phyloP scores from a whole-genome alignment of 2,888 invertebrate genomes.

The Oxystoma pomonae region DNA sequence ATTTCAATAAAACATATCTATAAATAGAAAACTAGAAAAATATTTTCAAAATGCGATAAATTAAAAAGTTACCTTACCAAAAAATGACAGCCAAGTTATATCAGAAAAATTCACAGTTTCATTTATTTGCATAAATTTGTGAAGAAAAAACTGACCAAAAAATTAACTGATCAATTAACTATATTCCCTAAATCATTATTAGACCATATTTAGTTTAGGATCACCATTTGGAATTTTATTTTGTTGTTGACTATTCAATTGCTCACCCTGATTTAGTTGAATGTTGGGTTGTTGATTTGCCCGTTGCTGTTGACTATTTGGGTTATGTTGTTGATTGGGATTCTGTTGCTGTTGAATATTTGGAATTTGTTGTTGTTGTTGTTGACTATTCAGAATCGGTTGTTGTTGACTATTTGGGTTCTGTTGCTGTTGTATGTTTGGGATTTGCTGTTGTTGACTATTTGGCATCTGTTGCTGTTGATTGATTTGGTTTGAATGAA shows the following conservation, averaged over 20 bases:
- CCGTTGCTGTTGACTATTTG: neutral
- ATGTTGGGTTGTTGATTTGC: constrained; percentile 3
- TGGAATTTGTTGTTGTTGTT: constrained; percentile 7
- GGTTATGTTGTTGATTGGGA: constrained; percentile 6
- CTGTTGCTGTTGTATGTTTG: constrained; percentile 6
- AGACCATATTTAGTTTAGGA: constrained; percentile 1
- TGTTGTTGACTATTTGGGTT: constrained; percentile 4
- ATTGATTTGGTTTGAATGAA: constrained; percentile 14
- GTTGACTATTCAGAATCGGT: constrained; percentile 8
- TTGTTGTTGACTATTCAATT: neutral
- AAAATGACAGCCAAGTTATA: too few relatives aligned
- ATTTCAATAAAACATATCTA: too few relatives aligned
- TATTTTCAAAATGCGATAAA: too few relatives aligned
- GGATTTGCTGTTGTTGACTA: constrained; percentile 9
- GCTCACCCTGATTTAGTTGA: constrained; percentile 3
- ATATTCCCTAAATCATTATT: too few relatives aligned
- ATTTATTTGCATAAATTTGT: too few relatives aligned
- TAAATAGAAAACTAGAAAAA: too few relatives aligned
- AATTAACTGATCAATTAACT: too few relatives aligned
- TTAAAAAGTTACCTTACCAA: too few relatives aligned
- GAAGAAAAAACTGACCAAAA: too few relatives aligned
- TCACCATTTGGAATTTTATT: neutral
- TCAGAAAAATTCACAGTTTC: too few relatives aligned
- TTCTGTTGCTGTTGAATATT: constrained; percentile 9
- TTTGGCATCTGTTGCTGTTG: constrained; percentile 16